Percentiles rank a stretch among this genome's conserved stretches.
These are phyloP conservation scores for Cremastinae sp. DNA, from an alignment of 2,888 invertebrate species.

Conservation along the genomic window DNA sequence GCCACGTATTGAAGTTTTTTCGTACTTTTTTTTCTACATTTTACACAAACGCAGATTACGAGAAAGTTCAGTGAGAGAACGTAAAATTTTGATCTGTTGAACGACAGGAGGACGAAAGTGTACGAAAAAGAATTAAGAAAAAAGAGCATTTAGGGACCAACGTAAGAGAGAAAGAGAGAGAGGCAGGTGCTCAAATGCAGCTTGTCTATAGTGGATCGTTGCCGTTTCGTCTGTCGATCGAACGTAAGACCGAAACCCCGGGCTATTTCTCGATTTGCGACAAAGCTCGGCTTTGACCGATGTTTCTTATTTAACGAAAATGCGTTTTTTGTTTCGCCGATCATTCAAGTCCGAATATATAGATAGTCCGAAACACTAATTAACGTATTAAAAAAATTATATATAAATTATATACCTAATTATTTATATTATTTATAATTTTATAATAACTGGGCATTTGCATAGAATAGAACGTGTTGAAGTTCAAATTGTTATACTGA, in stretches of 20 bases:
- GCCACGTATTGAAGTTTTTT: slow-evolving; percentile 65
- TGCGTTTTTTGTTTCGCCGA: slow-evolving; percentile 34
- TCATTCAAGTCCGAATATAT: slow-evolving; percentile 40
- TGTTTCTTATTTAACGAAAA: slow-evolving; percentile 30
- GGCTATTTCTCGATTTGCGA: slow-evolving; percentile 19
- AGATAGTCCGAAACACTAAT: slow-evolving; percentile 4
- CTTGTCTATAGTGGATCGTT: slow-evolving; percentile 71
- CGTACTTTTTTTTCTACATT: slow-evolving; percentile 62
- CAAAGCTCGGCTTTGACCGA: slow-evolving; percentile 36
- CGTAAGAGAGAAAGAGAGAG: slow-evolving; percentile 61
- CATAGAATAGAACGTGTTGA: slow-evolving; percentile 73
- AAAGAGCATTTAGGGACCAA: slow-evolving; percentile 75
- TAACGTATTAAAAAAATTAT: slow-evolving; percentile 14
- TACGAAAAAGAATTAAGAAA: slow-evolving; percentile 17
- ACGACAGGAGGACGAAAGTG: slow-evolving; percentile 26
- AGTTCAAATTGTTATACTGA: slow-evolving; percentile 73
- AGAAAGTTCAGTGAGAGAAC: slow-evolving; percentile 34
- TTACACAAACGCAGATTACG: slow-evolving; percentile 53
- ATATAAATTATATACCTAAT: slow-evolving; percentile 66
- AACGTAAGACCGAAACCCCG: slow-evolving; percentile 34
- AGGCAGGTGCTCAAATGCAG: slow-evolving; percentile 64
- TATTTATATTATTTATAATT: slow-evolving; percentile 78
- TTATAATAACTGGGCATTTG: slow-evolving; percentile 76
- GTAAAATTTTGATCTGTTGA: slow-evolving; percentile 32
- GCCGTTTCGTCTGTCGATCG: slow-evolving; percentile 52